These are phyloP conservation scores for Deroplatys truncata DNA, from an alignment of 2,888 invertebrate genomes.

Conservation along the genomic window DNA sequence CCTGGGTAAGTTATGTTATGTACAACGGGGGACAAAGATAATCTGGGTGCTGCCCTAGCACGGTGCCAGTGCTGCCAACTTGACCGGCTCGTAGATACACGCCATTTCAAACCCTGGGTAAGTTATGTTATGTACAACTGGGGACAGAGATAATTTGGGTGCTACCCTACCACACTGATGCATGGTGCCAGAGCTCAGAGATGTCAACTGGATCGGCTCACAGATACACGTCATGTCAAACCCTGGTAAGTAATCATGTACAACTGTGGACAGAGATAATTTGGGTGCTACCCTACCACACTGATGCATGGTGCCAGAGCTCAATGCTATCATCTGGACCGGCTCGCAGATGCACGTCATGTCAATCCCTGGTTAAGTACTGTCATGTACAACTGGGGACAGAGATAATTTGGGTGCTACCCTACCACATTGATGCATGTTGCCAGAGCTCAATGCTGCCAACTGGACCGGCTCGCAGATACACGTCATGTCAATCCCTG, in stretches of 20 bases:
- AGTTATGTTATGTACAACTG: too few species aligned
- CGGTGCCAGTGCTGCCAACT: conserved; percentile 41
- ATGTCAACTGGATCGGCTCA: conserved; percentile 48
- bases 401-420: conserved; percentile 43
- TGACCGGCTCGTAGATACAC: too few species aligned
- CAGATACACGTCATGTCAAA: conserved; percentile 46
- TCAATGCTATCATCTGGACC: conserved; percentile 40
- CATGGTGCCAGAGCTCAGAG: conserved; percentile 42
- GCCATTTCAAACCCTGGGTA: too few species aligned
- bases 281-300: conserved; percentile 49
- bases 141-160: conserved; percentile 38
- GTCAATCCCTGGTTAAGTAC: too few species aligned
- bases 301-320: conserved; percentile 48
- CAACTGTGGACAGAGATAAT: too few species aligned
- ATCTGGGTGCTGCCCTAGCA: conserved; percentile 29
- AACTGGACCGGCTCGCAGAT: conserved; percentile 50
- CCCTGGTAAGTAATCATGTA: conserved; percentile 31
- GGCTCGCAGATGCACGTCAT: too few species aligned
- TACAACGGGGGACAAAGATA: not conserved
- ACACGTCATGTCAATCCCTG: conserved; percentile 41
- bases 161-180: conserved; percentile 51
- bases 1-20: conserved; percentile 32
- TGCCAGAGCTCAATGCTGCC: conserved; percentile 43
- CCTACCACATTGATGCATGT: conserved; percentile 49
- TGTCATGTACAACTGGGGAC: too few species aligned